These are phyloP conservation scores for Cheilosia urbana DNA, from an alignment of 2,888 invertebrate genomes.

Conservation along the genomic window DNA sequence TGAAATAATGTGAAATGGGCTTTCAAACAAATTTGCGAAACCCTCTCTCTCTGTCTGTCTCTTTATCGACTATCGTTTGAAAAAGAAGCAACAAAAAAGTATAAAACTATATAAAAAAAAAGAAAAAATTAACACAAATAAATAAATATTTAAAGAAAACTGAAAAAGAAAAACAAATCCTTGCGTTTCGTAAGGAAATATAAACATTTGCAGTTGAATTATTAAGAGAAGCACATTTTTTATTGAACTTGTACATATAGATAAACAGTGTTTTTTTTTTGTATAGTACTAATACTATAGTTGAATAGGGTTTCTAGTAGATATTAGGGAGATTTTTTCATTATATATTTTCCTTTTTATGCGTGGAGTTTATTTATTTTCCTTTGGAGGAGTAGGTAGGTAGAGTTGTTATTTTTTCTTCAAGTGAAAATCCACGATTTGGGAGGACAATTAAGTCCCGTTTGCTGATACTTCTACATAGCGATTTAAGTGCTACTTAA, in stretches of 20 bases:
- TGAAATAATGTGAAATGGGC: constrained; percentile 45
- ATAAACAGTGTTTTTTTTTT: background rate
- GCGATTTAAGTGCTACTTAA: no score
- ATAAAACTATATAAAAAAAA: background rate
- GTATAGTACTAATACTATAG: background rate
- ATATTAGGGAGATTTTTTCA: background rate
- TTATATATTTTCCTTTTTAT: background rate
- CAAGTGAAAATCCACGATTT: constrained; percentile 6
- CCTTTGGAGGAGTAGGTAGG: background rate
- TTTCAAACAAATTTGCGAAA: constrained; percentile 22
- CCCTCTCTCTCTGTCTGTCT: constrained; percentile 8
- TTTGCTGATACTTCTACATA: no score
- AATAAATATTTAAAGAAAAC: constrained; percentile 58
- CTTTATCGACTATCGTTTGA: constrained; percentile 35
- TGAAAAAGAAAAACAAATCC: constrained; percentile 44
- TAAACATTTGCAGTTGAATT: constrained; percentile 31
- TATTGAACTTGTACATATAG: constrained; percentile 70
- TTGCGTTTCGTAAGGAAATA: constrained; percentile 39
- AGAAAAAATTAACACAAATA: constrained; percentile 10
- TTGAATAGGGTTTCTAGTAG: background rate
- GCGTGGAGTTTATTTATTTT: background rate
- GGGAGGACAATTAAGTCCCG: no score
- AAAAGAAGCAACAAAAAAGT: constrained; percentile 20
- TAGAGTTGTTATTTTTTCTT: background rate
- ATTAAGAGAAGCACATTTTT: constrained; percentile 46